Evolutionary conservation across 2,113 vertebrate genomes (phyloP), one percentile per base, ranked within the genome.

Genomic region (Dromaius novaehollandiae): DNA sequence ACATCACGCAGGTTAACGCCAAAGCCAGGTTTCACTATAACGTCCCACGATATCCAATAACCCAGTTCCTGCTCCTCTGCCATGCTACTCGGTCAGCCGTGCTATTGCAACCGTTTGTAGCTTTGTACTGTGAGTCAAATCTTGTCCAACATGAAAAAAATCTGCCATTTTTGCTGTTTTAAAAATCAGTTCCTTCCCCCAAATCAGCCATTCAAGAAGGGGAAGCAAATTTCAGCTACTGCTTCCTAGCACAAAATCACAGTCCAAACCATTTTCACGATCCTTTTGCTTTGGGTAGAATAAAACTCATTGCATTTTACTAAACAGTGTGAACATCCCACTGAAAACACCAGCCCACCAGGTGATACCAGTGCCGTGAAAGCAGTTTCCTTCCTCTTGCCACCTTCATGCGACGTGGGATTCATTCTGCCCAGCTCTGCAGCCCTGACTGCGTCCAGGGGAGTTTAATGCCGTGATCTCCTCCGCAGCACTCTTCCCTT

Each of bases 261-360:
- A 30, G 19, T 2, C 48, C 70, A 34, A 34, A 55, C 21, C 0
- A 13, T 53, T 53, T 63, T 28, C 87, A 50, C 21, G 20, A 16
- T 6, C 18, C 32, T 42, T 76, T 15, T 50, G 63, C 30, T 68
- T 48, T 13, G 42, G 2, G 50, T 16, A 46, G 32, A 80, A 12
- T 21, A 69, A 78, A 96, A 46, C 50, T 22, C 2, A 2, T 48
- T 6, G 7, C 7, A 9, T 0, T 0, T 48, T 11, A n/a, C 32
- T 22, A 4, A 58, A 9, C 21, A 15, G n/a, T 0, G 30, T 6
- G 38, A 55, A 21, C 7, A 4, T 10, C 34, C 26, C 0, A 0
- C 60, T 15, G 18, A 32, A 7, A 26, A 11, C 36, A 6, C 7
- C 28, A 26, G 18, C 36, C 65, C 64, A 25, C 19, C 1, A 2